phyloP scores from a whole-genome alignment of 2,888 invertebrate species.

The Unio pictorum region DNA sequence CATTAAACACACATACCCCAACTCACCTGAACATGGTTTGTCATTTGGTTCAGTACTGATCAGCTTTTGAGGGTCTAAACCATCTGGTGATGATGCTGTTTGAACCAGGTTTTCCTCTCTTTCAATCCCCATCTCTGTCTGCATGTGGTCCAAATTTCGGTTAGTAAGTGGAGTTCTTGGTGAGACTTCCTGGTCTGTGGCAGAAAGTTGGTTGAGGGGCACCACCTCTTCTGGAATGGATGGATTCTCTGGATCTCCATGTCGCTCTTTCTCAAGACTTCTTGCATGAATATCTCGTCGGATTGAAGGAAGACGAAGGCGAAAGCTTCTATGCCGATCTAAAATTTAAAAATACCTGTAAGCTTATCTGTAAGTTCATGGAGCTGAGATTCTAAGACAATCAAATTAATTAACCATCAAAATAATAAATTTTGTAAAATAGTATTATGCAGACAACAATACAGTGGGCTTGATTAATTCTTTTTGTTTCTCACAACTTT shows the following conservation, averaged over 20 bases:
- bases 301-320: slow-evolving; percentile 68
- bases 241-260: slow-evolving; percentile 59
- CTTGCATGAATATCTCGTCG: slow-evolving; percentile 60
- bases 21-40: too few species aligned
- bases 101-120: slow-evolving; percentile 29
- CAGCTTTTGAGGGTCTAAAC: slow-evolving; percentile 30
- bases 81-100: slow-evolving; percentile 48
- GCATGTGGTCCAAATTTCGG: slow-evolving; percentile 23
- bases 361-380: not conserved
- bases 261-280: slow-evolving; percentile 35
- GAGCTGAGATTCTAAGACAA: too few species aligned
- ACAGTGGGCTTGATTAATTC: too few species aligned
- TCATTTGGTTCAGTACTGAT: too few species aligned
- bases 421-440: too few species aligned
- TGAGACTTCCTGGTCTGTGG: slow-evolving; percentile 28
- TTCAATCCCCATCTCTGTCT: slow-evolving; percentile 20
- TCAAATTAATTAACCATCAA: too few species aligned
- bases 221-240: slow-evolving; percentile 51
- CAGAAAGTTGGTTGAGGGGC: slow-evolving; percentile 53
- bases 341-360: slow-evolving; percentile 13
- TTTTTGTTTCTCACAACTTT: too few species aligned
- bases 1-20: too few species aligned
- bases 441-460: too few species aligned
- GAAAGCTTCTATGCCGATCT: slow-evolving; percentile 69
- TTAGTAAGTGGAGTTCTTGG: slow-evolving; percentile 22